Conservation (phyloP, 2,113 vertebrate species). For the Poecilia latipinna region DNA sequence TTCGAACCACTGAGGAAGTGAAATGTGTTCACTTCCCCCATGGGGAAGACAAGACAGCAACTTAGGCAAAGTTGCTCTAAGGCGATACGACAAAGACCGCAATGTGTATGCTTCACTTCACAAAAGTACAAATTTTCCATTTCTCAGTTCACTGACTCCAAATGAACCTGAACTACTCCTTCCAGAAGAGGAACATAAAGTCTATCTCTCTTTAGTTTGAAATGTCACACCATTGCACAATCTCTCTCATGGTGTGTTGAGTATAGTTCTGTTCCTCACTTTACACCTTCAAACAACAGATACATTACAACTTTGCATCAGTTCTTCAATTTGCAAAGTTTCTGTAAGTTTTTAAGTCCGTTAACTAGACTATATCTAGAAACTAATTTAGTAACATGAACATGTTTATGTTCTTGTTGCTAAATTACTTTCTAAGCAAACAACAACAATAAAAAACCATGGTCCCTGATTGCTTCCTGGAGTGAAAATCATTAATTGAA, state of each 20-base stretch:
- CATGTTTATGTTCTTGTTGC: no score
- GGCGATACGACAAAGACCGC: conserved; percentile 9
- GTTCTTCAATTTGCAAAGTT: background rate
- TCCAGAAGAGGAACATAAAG: conserved; percentile 14
- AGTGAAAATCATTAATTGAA: no score
- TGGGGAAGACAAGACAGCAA: background rate
- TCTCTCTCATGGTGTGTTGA: background rate
- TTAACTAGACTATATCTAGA: no score
- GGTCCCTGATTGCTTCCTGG: no score
- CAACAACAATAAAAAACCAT: no score
- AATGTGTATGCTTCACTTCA: background rate
- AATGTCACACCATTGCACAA: conserved; percentile 63
- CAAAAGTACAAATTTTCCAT: conserved; percentile 37
- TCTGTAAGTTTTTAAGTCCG: background rate
- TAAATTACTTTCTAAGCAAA: no score
- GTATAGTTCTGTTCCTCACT: background rate
- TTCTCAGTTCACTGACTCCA: background rate
- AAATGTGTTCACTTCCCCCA: conserved; percentile 26
- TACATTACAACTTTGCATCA: background rate
- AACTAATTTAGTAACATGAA: no score
- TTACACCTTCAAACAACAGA: background rate
- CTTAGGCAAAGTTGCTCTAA: background rate
- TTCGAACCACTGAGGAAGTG: conserved; percentile 4
- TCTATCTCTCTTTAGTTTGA: background rate
- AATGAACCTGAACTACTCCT: background rate